Percentiles rank a stretch among this genome's conserved stretches.
These are phyloP conservation scores for Xylophagus ater DNA, from an alignment of 2,888 invertebrate genomes.

Conservation along the genomic window DNA sequence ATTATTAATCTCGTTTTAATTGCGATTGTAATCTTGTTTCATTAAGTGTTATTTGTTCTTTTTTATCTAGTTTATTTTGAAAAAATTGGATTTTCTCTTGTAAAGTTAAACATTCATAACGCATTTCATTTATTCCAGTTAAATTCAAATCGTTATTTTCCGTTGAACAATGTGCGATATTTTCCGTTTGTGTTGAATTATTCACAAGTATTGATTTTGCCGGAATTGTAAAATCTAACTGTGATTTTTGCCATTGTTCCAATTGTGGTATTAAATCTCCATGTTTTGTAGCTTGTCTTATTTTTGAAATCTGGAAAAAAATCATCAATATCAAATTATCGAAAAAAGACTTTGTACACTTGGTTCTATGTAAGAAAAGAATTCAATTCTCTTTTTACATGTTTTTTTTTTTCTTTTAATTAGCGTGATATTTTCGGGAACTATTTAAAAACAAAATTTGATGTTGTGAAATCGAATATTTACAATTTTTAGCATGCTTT, in stretches of 20 bases:
- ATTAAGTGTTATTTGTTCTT: neutral
- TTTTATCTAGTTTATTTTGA: neutral
- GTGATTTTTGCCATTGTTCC: neutral
- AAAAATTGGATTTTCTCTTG: too few relatives aligned
- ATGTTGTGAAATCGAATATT: too few relatives aligned
- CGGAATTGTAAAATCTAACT: too few relatives aligned
- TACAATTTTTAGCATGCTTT: too few relatives aligned
- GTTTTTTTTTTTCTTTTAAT: neutral
- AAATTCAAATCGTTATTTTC: too few relatives aligned
- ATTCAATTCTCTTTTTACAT: too few relatives aligned
- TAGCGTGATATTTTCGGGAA: neutral
- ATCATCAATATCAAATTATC: neutral
- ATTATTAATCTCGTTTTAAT: constrained; percentile 2
- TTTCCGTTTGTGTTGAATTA: too few relatives aligned
- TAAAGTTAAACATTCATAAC: too few relatives aligned
- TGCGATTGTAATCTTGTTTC: neutral
- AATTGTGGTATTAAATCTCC: neutral
- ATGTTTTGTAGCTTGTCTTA: neutral
- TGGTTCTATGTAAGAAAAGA: neutral
- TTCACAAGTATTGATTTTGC: too few relatives aligned
- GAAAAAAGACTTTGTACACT: neutral
- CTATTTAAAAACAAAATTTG: too few relatives aligned
- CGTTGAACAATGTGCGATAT: too few relatives aligned
- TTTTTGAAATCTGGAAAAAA: neutral
- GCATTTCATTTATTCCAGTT: too few relatives aligned